phyloP scores from a whole-genome alignment of 2,797 vertebrate genomes.

The Helostoma temminkii region DNA sequence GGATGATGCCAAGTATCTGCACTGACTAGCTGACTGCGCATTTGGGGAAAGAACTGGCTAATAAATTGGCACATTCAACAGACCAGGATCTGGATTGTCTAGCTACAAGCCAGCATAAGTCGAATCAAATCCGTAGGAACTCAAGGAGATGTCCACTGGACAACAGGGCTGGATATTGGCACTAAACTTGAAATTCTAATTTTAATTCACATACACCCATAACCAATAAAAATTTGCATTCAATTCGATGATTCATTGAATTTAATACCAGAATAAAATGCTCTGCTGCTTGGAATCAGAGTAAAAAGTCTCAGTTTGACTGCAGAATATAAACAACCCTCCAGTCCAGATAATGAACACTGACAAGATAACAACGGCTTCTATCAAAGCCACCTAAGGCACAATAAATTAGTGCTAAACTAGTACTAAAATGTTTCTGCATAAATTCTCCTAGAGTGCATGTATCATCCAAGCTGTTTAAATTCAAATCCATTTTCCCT shows the following conservation, averaged over 20 bases:
- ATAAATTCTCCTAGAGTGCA: too few species aligned
- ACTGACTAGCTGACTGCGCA: conserved; percentile 15
- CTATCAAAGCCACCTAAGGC: too few species aligned
- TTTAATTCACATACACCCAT: not conserved
- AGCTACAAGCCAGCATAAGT: conserved; percentile 6
- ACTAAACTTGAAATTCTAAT: not conserved
- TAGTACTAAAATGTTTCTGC: too few species aligned
- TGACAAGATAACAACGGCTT: too few species aligned
- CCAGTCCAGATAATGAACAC: too few species aligned
- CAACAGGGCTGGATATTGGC: not conserved
- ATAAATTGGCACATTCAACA: conserved; percentile 38
- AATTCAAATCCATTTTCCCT: too few species aligned
- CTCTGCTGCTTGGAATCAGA: too few species aligned
- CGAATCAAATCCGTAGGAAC: conserved; percentile 5
- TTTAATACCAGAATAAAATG: too few species aligned
- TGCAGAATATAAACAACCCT: too few species aligned
- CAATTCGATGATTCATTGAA: not conserved
- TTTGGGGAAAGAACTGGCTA: conserved; percentile 26
- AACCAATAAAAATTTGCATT: not conserved
- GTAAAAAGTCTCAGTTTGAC: too few species aligned
- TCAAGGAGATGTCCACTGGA: not conserved
- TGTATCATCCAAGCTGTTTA: too few species aligned
- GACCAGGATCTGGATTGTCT: conserved; percentile 14
- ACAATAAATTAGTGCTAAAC: too few species aligned
- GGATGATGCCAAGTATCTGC: conserved; percentile 31